Base-by-base conservation (phyloP, 1,140 invertebrate species). In the Drosophila bipectinata region DNA sequence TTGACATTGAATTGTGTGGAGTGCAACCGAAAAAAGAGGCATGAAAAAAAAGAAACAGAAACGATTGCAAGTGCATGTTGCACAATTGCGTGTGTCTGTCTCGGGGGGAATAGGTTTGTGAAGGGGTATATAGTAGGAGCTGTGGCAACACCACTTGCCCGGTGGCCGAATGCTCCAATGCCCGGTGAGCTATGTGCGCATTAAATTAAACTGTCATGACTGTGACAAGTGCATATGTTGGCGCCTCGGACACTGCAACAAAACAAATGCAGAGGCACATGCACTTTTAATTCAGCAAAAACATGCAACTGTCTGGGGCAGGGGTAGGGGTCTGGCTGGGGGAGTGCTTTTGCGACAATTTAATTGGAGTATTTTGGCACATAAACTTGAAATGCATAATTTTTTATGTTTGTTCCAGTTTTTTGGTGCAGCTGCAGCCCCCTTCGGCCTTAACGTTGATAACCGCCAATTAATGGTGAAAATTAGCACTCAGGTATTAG, bases 161-260 rank as follows among this genome's bases (percentile, higher is more conserved):
- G 61, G 66, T 68, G 66, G 66, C 66, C 66, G 48, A 4, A 41
- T 67, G 64, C 64, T 69, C 67, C 67, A 71, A 55, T 71, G 66
- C 44, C 59, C 48, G 75, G 83, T 88, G 84, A 88, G 83, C 79
- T 88, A 88, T 88, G 83, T 88, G 83, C 67, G 76, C 83, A 88
- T 88, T 88, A 88, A 88, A 88, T 88, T 88, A 88, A 88, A 88
- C 83, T 88, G 83, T 88, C 83, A 88, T 84, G 80, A 72, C 76
- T 89, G 84, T 88, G 83, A 88, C 83, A 88, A 88, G 83, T 88
- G 83, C 83, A 88, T 88, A 89, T 88, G 83, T 88, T 88, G 84
- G 82, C 81, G 81, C 81, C 82, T 81, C 49, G 72, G 81, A 84
- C 79, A 57, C 47, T 74, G 82, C 77, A 71, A 58, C 68, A 76